A percentile compares a stretch with the other conserved stretches of the same genome.
These are phyloP conservation scores for Mus pahari DNA, from an alignment of 2,113 vertebrate species.

Conservation along the genomic window DNA sequence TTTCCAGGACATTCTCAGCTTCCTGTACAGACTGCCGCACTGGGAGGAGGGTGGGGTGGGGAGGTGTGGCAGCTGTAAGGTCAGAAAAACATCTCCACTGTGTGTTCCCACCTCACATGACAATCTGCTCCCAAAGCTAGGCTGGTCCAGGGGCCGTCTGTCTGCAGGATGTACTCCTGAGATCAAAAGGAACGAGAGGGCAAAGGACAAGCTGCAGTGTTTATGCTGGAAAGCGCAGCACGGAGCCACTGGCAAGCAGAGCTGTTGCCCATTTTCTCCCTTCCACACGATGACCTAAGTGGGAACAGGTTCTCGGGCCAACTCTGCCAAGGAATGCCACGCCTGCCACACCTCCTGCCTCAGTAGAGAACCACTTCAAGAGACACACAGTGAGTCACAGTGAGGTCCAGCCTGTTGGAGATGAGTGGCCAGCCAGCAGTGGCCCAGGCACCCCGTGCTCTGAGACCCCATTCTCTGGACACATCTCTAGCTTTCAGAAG, in stretches of 20 bases:
- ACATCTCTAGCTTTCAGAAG: background rate
- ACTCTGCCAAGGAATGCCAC: background rate
- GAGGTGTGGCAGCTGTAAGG: background rate
- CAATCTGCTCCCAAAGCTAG: background rate
- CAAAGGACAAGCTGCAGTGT: background rate
- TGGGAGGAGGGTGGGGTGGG: no score
- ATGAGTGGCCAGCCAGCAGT: background rate
- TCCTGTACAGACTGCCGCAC: background rate
- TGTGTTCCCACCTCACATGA: background rate
- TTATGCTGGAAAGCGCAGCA: background rate
- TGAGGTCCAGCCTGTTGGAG: background rate
- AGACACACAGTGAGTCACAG: background rate
- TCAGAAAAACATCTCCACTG: background rate
- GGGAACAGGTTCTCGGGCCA: background rate
- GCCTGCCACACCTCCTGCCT: background rate
- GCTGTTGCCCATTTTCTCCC: background rate
- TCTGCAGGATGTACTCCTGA: background rate
- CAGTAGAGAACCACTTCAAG: background rate
- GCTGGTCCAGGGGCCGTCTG: background rate
- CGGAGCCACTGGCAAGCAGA: background rate
- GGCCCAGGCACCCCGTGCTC: background rate
- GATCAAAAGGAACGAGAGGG: conserved; percentile 10
- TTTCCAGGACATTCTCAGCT: background rate
- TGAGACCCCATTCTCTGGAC: background rate
- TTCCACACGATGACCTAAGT: background rate